phyloP scores from a whole-genome alignment of 1,140 invertebrate species.

The Probaryconus sp. region DNA sequence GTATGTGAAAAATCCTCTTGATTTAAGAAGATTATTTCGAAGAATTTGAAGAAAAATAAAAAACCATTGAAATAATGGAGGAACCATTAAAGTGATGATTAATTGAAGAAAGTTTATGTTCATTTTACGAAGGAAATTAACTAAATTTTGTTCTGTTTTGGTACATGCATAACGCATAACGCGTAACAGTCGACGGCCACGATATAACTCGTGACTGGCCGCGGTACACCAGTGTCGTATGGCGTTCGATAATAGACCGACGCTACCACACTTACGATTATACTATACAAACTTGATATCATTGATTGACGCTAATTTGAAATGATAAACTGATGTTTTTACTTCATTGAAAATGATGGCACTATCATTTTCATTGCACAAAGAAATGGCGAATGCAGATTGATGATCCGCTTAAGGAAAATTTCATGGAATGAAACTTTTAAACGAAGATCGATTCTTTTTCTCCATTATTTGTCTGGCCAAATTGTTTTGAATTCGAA shows the following conservation, averaged over 20 bases:
- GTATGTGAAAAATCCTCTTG: no score
- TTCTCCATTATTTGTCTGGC: constrained; percentile 8
- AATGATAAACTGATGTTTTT: constrained; percentile 51
- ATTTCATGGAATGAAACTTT: constrained; percentile 22
- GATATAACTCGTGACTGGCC: constrained; percentile 26
- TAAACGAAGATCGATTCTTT: constrained; percentile 42
- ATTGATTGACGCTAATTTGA: constrained; percentile 60
- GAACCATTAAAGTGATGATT: no score
- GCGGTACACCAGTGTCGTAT: constrained; percentile 30
- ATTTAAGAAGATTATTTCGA: no score
- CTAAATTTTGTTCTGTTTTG: constrained; percentile 24
- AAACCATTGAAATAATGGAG: no score
- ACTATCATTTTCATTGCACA: background rate
- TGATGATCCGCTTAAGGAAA: constrained; percentile 24
- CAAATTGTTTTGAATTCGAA: constrained; percentile 23
- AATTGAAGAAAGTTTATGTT: no score
- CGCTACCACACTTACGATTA: constrained; percentile 44
- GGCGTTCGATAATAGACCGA: constrained; percentile 44
- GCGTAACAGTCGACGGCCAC: constrained; percentile 15
- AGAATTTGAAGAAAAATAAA: no score
- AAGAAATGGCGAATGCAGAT: constrained; percentile 23
- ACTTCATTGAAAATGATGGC: constrained; percentile 18
- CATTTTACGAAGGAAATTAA: no score
- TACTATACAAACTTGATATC: constrained; percentile 48
- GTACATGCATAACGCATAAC: constrained; percentile 34